These are phyloP conservation scores for Bryconaethiops microstoma DNA, from an alignment of 2,797 vertebrate genomes.

Conservation along the genomic window DNA sequence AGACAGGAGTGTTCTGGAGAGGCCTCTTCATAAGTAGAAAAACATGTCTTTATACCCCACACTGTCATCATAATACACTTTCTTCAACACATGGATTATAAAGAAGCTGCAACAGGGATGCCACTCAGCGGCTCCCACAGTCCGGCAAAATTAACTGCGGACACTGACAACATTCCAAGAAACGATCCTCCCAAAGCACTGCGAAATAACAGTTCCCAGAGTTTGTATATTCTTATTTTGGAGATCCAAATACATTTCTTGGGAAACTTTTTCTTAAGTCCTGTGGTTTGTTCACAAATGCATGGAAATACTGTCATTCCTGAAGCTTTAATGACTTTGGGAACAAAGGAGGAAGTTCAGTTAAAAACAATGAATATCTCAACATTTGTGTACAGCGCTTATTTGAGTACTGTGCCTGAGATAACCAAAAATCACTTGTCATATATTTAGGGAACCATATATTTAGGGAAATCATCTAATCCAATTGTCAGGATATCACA, in stretches of 20 bases:
- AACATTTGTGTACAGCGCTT: neutral
- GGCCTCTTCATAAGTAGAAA: slow-evolving; percentile 55
- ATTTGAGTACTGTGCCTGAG: neutral
- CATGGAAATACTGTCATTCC: neutral
- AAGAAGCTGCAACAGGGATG: slow-evolving; percentile 22
- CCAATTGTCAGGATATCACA: too few relatives aligned
- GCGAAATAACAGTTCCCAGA: neutral
- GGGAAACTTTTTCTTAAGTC: neutral
- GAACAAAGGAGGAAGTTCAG: neutral
- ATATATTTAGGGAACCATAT: too few relatives aligned
- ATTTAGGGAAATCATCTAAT: neutral
- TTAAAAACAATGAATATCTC: neutral
- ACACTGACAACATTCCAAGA: slow-evolving; percentile 23
- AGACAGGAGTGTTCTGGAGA: slow-evolving; percentile 64
- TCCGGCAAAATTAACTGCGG: neutral
- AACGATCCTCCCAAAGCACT: neutral
- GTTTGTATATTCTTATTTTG: neutral
- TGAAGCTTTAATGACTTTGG: neutral
- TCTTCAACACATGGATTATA: neutral
- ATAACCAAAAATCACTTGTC: neutral
- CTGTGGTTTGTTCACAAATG: neutral
- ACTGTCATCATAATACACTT: slow-evolving; percentile 35
- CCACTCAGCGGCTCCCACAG: slow-evolving; percentile 21
- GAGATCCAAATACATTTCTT: neutral
- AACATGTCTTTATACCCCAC: slow-evolving; percentile 60